A percentile compares a stretch with the other conserved stretches of the same genome.
These are phyloP conservation scores for Misgurnus mizolepis DNA, from an alignment of 2,113 vertebrate genomes.

Conservation along the genomic window DNA sequence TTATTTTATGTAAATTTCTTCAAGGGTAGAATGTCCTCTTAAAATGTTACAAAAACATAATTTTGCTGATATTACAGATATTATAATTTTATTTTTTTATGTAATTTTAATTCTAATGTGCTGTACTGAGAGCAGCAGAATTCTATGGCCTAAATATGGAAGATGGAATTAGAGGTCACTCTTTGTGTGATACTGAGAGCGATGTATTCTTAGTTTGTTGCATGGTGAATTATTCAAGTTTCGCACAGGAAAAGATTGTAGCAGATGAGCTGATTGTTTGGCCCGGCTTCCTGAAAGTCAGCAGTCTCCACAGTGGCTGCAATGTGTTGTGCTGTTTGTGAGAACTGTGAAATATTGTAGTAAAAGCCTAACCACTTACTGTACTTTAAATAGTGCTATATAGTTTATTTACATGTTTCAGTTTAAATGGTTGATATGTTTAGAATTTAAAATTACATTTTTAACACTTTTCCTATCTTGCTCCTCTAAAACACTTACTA, in stretches of 20 bases:
- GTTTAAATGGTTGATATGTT: no score
- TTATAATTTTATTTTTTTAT: constrained; percentile 1
- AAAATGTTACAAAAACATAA: background rate
- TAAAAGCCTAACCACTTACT: background rate
- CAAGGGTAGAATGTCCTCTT: no score
- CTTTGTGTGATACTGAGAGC: constrained; percentile 37
- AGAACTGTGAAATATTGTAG: background rate
- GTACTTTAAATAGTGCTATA: no score
- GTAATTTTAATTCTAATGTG: constrained; percentile 2
- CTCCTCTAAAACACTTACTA: constrained; percentile 12
- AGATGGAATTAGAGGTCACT: constrained; percentile 39
- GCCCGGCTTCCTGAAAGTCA: constrained; percentile 59
- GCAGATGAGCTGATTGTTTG: constrained; percentile 64
- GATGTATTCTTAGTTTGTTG: constrained; percentile 51
- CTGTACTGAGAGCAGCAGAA: background rate
- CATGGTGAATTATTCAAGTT: constrained; percentile 58
- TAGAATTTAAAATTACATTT: no score
- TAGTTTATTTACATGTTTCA: no score
- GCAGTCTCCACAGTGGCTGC: constrained; percentile 47
- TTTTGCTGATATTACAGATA: background rate
- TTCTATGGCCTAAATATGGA: constrained; percentile 37
- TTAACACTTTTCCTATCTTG: background rate
- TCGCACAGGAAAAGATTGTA: constrained; percentile 55
- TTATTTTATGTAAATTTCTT: no score
- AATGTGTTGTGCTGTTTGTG: background rate